phyloP scores from a whole-genome alignment of 2,888 invertebrate genomes.

The Coelopa pilipes region DNA sequence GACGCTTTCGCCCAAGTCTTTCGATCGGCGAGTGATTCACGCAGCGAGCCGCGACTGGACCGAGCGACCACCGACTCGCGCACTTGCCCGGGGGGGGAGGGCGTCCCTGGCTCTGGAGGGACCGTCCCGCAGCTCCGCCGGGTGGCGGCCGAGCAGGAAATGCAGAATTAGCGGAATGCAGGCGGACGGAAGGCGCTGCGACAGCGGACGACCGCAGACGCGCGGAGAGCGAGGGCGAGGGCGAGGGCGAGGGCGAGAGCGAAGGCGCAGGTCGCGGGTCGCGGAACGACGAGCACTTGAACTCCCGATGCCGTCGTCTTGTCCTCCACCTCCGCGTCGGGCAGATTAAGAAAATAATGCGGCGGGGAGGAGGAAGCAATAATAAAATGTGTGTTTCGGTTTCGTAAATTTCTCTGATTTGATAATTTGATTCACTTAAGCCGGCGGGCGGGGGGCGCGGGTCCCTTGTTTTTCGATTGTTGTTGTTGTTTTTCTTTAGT shows the following conservation, averaged over 20 bases:
- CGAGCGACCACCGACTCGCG: too few species aligned
- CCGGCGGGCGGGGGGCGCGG: constrained; percentile 4
- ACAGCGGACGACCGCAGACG: constrained; percentile 34
- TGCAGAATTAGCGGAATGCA: constrained; percentile 44
- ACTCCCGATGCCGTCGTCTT: constrained; percentile 1
- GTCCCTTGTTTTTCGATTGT: neutral
- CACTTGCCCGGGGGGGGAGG: too few species aligned
- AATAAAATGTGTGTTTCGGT: constrained; percentile 5
- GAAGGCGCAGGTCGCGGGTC: too few species aligned
- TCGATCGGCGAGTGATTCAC: neutral
- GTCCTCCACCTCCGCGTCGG: neutral
- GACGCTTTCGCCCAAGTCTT: too few species aligned
- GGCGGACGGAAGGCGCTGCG: constrained; percentile 44
- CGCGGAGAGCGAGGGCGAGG: constrained; percentile 14
- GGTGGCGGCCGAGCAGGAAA: constrained; percentile 35
- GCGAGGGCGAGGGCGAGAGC: too few species aligned
- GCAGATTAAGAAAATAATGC: constrained; percentile 16
- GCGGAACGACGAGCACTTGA: neutral
- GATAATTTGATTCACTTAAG: constrained; percentile 35
- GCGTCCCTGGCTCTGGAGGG: too few species aligned
- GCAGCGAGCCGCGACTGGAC: too few species aligned
- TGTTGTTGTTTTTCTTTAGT: too few species aligned
- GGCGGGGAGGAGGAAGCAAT: neutral
- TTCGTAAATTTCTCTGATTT: constrained; percentile 28
- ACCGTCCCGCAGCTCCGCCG: constrained; percentile 6